These are phyloP conservation scores for Alethe castanea DNA, from an alignment of 2,113 vertebrate genomes.

Conservation along the genomic window DNA sequence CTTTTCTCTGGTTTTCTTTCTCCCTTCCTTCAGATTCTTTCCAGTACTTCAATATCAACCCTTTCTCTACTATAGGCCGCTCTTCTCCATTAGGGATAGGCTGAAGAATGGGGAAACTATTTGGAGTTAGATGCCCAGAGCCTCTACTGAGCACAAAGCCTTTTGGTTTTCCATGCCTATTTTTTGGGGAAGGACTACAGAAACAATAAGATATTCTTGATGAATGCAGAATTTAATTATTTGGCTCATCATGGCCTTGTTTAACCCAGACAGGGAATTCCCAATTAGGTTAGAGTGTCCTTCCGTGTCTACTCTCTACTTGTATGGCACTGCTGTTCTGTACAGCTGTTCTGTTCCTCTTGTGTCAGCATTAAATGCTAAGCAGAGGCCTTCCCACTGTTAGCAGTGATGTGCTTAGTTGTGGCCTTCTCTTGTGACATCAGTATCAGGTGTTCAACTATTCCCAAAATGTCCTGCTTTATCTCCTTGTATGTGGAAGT, in stretches of 20 bases:
- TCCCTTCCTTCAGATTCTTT: background rate
- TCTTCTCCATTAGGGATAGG: background rate
- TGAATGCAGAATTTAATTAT: background rate
- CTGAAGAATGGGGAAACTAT: background rate
- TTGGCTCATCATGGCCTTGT: background rate
- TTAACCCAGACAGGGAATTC: background rate
- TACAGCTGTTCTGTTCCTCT: background rate
- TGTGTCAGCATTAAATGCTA: background rate
- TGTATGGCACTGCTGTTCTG: background rate
- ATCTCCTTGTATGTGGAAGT: background rate
- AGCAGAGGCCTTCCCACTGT: background rate
- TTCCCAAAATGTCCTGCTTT: background rate
- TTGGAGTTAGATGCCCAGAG: background rate
- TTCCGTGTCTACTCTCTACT: background rate
- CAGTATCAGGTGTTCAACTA: background rate
- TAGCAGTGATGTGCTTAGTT: background rate
- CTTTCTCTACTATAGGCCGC: background rate
- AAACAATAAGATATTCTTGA: background rate
- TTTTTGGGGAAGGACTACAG: background rate
- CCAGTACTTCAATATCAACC: background rate
- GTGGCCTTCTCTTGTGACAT: background rate
- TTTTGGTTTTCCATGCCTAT: background rate
- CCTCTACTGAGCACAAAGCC: background rate
- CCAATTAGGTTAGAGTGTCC: background rate
- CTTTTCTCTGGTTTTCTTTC: background rate